Evolutionary conservation across 2,888 invertebrate genomes (phyloP).

Genomic region (Tiliacea aurago): DNA sequence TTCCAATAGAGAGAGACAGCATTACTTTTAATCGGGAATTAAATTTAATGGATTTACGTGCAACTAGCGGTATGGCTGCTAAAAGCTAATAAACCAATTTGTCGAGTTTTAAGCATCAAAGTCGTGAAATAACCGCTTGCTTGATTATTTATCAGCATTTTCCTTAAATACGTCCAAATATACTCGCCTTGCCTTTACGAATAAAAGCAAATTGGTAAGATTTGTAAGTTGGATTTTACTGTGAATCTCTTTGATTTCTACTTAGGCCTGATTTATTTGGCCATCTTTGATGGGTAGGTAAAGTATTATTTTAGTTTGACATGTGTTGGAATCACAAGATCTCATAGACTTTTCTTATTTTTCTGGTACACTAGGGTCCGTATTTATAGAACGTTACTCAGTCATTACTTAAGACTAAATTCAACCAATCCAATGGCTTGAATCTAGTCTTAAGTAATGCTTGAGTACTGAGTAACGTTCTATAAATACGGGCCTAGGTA

Average conservation of each 20-base stretch:
- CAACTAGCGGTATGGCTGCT: neutral
- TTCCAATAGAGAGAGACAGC: too few relatives aligned
- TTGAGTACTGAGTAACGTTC: too few relatives aligned
- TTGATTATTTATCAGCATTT: conserved; percentile 17
- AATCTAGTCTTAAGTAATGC: too few relatives aligned
- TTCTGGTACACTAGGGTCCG: too few relatives aligned
- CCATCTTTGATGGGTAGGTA: neutral
- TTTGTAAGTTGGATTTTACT: neutral
- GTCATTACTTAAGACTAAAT: too few relatives aligned
- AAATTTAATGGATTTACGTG: too few relatives aligned
- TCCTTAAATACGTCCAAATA: neutral
- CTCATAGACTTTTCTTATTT: neutral
- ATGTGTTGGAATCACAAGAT: neutral
- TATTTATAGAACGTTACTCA: too few relatives aligned
- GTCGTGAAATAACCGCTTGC: conserved; percentile 28
- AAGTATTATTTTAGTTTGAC: neutral
- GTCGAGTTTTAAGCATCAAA: conserved; percentile 22
- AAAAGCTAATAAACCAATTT: conserved; percentile 33
- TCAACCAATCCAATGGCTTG: too few relatives aligned
- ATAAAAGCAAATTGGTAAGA: neutral
- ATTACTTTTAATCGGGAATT: too few relatives aligned
- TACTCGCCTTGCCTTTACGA: neutral
- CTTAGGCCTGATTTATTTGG: neutral
- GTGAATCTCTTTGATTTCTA: neutral
- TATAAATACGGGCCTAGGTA: too few relatives aligned